phyloP scores from a whole-genome alignment of 2,113 vertebrate species.

The Neomonachus schauinslandi region DNA sequence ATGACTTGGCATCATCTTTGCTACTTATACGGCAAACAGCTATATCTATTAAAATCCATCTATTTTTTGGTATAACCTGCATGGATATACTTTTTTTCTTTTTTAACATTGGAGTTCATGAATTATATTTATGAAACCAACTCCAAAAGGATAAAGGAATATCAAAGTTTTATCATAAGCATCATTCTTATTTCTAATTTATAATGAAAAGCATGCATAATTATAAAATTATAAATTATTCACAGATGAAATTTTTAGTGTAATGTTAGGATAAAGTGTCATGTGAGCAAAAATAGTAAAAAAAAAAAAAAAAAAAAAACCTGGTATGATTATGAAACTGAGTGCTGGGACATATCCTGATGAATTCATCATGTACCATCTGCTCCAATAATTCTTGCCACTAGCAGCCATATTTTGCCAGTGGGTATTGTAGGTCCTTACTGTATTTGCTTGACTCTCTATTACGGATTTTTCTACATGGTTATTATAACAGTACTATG shows the following conservation, averaged over 20 bases:
- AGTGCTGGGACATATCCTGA: slow-evolving; percentile 69
- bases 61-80: not conserved
- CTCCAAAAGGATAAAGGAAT: not conserved
- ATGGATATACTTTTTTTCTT: not conserved
- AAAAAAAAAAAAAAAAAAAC: not conserved
- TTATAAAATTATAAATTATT: slow-evolving; percentile 34
- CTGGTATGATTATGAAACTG: slow-evolving; percentile 64
- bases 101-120: not conserved
- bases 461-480: slow-evolving; percentile 61
- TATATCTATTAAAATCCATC: not conserved
- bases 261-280: not conserved
- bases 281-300: not conserved
- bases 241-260: slow-evolving; percentile 21
- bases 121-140: not conserved
- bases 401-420: slow-evolving; percentile 51
- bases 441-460: slow-evolving; percentile 35
- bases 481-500: not conserved
- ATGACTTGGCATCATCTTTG: not conserved
- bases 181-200: slow-evolving; percentile 48
- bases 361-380: slow-evolving; percentile 72
- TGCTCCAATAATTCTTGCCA: slow-evolving; percentile 79
- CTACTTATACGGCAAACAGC: not conserved
- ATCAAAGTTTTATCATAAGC: slow-evolving; percentile 37
- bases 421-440: slow-evolving; percentile 67
- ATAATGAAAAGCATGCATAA: not conserved